Percentiles rank a stretch among this genome's conserved stretches.
Conservation (phyloP, 2,888 invertebrate genomes). For the Mesochorus sp. region DNA sequence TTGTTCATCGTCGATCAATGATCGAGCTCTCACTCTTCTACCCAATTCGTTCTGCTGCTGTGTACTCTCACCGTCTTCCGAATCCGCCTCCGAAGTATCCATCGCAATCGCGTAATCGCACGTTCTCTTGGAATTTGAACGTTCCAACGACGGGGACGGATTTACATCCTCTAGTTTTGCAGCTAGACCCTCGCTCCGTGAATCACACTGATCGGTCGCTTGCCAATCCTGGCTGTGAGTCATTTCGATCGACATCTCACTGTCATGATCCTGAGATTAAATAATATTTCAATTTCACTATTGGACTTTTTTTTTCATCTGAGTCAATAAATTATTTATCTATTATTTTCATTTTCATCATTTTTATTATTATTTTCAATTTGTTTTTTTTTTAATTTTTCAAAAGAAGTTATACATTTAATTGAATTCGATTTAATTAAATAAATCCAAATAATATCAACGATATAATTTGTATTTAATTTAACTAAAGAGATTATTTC, state of each 20-base stretch:
- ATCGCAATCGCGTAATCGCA: conserved; percentile 65
- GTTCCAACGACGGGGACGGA: conserved; percentile 67
- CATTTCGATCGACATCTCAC: conserved; percentile 80
- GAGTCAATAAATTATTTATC: background rate
- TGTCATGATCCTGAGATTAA: conserved; percentile 88
- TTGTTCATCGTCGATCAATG: conserved; percentile 97
- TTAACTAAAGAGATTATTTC: too few relatives aligned
- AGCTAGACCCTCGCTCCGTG: conserved; percentile 89
- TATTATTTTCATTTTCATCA: background rate
- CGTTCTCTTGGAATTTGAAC: conserved; percentile 70
- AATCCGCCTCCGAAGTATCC: conserved; percentile 74
- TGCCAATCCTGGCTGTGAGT: conserved; percentile 76
- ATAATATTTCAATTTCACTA: background rate
- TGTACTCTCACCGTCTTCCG: conserved; percentile 84
- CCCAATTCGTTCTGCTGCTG: conserved; percentile 83
- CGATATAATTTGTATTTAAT: too few relatives aligned
- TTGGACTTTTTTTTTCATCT: too few relatives aligned
- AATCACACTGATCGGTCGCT: conserved; percentile 77
- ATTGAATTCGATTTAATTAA: too few relatives aligned
- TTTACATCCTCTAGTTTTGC: conserved; percentile 89
- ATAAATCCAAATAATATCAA: too few relatives aligned
- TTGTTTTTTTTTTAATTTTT: too few relatives aligned
- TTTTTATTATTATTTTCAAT: background rate
- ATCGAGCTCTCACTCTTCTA: conserved; percentile 94
- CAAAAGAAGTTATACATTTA: too few relatives aligned